A percentile compares a stretch with the other conserved stretches of the same genome.
These are phyloP conservation scores for Pheosia tremula DNA, from an alignment of 2,888 invertebrate species.

Conservation along the genomic window DNA sequence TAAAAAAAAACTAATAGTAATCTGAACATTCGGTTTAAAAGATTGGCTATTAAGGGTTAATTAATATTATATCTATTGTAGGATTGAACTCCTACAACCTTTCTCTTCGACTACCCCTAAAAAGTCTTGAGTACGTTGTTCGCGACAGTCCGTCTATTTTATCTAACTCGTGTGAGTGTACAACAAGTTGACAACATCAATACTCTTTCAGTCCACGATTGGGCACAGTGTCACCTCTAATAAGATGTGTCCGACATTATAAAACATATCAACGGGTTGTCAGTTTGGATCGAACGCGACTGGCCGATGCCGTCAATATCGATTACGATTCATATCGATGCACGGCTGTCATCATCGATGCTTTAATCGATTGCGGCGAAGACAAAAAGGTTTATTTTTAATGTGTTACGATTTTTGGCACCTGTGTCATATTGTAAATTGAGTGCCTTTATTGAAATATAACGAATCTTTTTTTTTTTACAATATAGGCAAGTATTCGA, in stretches of 20 bases:
- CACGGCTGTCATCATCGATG: conserved; percentile 38
- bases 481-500: no score
- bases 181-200: conserved; percentile 3
- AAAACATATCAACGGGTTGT: conserved; percentile 42
- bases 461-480: no score
- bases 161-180: no score
- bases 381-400: conserved; percentile 21
- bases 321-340: conserved; percentile 41
- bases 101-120: no score
- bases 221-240: conserved; percentile 34
- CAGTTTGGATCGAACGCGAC: conserved; percentile 36
- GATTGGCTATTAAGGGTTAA: no score
- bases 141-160: no score
- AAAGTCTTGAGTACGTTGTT: no score
- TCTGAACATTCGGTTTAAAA: no score
- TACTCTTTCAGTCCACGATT: conserved; percentile 34
- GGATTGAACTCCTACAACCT: no score
- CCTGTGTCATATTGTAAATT: conserved; percentile 13
- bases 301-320: conserved; percentile 35
- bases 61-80: no score
- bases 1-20: no score
- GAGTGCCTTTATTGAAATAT: no score
- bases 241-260: conserved; percentile 39
- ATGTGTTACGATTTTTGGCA: conserved; percentile 29
- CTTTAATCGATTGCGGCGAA: conserved; percentile 39